Percentiles rank a stretch among this genome's conserved stretches.
Evolutionary conservation across 2,113 vertebrate species (phyloP).

Genomic region (Verasper variegatus): DNA sequence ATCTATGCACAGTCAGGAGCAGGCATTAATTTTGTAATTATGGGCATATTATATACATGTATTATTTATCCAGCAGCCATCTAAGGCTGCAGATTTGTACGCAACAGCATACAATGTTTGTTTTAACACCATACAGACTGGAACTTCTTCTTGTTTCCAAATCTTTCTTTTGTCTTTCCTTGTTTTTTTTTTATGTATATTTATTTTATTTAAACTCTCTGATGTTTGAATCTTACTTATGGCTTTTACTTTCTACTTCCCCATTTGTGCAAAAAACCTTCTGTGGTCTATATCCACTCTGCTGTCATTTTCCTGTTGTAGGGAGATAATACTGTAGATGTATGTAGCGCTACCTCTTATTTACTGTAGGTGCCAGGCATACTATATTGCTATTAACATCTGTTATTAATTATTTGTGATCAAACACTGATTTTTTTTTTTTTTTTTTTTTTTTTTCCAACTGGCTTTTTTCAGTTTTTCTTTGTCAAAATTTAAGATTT

Average conservation of each 20-base stretch:
- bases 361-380: slow-evolving; percentile 88
- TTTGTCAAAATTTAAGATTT: slow-evolving; percentile 24
- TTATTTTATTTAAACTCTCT: slow-evolving; percentile 59
- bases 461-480: no score
- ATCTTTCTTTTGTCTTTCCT: not conserved
- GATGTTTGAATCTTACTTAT: slow-evolving; percentile 20
- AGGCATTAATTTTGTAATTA: slow-evolving; percentile 21
- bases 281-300: slow-evolving; percentile 34
- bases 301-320: slow-evolving; percentile 82
- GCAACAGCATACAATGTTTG: not conserved
- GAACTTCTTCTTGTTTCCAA: not conserved
- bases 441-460: no score
- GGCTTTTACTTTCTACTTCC: slow-evolving; percentile 13
- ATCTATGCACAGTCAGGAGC: slow-evolving; percentile 11
- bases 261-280: slow-evolving; percentile 38
- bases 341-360: slow-evolving; percentile 94
- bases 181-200: slow-evolving; percentile 19
- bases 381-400: slow-evolving; percentile 70
- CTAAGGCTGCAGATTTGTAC: slow-evolving; percentile 6
- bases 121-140: slow-evolving; percentile 20
- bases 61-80: slow-evolving; percentile 33
- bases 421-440: slow-evolving; percentile 39
- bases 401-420: slow-evolving; percentile 77
- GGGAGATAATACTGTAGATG: slow-evolving; percentile 75
- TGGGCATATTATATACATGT: slow-evolving; percentile 3